Base-by-base conservation (phyloP, 2,797 vertebrate genomes). In the Jordanella pulchra region DNA sequence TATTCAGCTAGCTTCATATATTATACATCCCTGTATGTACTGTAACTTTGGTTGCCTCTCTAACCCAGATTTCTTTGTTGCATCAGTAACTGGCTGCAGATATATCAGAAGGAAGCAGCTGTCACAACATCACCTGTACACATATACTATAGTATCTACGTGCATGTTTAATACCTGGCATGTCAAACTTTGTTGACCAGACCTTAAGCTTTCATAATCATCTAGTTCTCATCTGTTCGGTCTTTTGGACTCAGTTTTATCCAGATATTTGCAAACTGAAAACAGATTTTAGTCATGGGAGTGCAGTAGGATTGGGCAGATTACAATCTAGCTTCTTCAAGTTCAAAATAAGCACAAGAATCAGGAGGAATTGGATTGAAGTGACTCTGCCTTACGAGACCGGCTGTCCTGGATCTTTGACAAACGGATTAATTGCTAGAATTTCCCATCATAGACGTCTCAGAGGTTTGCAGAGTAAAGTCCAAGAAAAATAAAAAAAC, bases 1-100 rank as follows among this genome's bases (percentile, higher is more conserved):
- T 60, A 35, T 60, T 60, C 56, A 60, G 30, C 56, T 32, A 30
- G 56, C 28, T 60, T 35, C 32, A 61, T 61, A 61, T 39, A 61
- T 39, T 61, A 61, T n/a, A 61, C 58, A 61, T 61, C 58, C 21
- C 32, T 61, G 21, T 61, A 61, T 61, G 21, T 61, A 61, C 35
- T 35, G 35, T 35, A 35, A 23, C 32, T 23, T 61, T 3, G 32
- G 18, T 61, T 61, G 30, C 58, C 58, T 61, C n/a, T 60, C 56
- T 60, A 60, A 60, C 56, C 56, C 23, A 60, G 65, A 17, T 35
- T 28, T 61, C 18, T 2, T 32, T 61, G 58, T 61, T 32, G 58
- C 32, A 35, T 39, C 21, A 2, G 30, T 60, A 60, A 23, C 58
- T 61, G 58, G 32, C 35, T 61, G 32, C n/a, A 39, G 35, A 39